Evolutionary conservation across 2,797 vertebrate species (phyloP).

Genomic region (Enteromius anoplus): DNA sequence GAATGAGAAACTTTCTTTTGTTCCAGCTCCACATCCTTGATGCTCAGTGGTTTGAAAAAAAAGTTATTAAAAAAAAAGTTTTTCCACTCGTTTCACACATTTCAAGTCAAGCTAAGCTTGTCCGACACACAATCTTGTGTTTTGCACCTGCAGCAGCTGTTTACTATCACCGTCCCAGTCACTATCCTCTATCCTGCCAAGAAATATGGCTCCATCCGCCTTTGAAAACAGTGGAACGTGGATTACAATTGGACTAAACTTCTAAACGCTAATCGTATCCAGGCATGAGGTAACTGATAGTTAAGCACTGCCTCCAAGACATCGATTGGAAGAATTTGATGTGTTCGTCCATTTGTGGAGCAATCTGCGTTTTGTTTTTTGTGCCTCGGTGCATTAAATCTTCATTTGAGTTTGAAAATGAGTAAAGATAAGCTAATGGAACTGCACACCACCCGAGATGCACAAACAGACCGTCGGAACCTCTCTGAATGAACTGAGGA

Average conservation of each 20-base stretch:
- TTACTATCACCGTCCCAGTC: slow-evolving; percentile 51
- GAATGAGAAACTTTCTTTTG: slow-evolving; percentile 70
- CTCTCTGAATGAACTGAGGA: slow-evolving; percentile 13
- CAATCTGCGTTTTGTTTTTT: slow-evolving; percentile 56
- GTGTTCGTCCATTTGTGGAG: slow-evolving; percentile 47
- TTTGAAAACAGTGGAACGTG: slow-evolving; percentile 48
- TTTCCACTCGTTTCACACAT: slow-evolving; percentile 23
- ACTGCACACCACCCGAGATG: slow-evolving; percentile 26
- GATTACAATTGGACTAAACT: slow-evolving; percentile 26
- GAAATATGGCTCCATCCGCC: slow-evolving; percentile 61
- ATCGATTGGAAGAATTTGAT: slow-evolving; percentile 39
- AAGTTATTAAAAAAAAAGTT: background rate
- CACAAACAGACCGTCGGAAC: background rate
- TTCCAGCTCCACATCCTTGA: slow-evolving; percentile 62
- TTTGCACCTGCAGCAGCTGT: slow-evolving; percentile 40
- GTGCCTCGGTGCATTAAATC: slow-evolving; percentile 42
- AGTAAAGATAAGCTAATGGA: slow-evolving; percentile 23
- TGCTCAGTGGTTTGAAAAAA: slow-evolving; percentile 42
- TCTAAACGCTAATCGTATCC: slow-evolving; percentile 31
- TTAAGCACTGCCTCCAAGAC: slow-evolving; percentile 50
- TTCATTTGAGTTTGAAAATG: slow-evolving; percentile 8
- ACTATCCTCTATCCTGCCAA: slow-evolving; percentile 64
- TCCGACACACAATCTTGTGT: slow-evolving; percentile 44
- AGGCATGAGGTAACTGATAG: slow-evolving; percentile 45
- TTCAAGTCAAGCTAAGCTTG: slow-evolving; percentile 21